A percentile compares a stretch with the other conserved stretches of the same genome.
Evolutionary conservation across 2,113 vertebrate genomes (phyloP).

Genomic region (Formicarius rufipectus): DNA sequence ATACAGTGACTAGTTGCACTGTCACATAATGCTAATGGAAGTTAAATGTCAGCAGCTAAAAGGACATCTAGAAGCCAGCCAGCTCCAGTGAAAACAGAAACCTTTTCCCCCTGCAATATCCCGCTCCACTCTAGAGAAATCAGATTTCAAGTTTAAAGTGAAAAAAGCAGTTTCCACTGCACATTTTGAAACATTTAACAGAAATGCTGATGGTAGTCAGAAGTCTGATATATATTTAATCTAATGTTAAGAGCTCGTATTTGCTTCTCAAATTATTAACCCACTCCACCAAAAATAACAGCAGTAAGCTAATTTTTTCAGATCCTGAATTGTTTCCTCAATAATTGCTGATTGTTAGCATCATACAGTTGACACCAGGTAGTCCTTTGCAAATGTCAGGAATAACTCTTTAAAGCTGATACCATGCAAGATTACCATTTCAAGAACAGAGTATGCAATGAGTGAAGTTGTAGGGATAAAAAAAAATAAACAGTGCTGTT

Average conservation of each 20-base stretch:
- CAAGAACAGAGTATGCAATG: neutral
- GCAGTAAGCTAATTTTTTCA: neutral
- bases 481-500: neutral
- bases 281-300: neutral
- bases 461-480: neutral
- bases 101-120: rapidly evolving
- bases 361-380: neutral
- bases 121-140: neutral
- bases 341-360: neutral
- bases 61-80: neutral
- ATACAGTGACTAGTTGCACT: neutral
- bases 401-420: neutral
- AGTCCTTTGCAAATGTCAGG: neutral
- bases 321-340: neutral
- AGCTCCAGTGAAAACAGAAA: neutral
- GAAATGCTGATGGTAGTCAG: neutral
- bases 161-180: neutral
- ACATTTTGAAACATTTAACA: neutral
- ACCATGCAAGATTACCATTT: neutral
- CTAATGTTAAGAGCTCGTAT: neutral
- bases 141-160: neutral
- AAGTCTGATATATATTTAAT: neutral
- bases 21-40: neutral
- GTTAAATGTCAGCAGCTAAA: neutral
- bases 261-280: neutral